Conservation (phyloP, 2,888 invertebrate species). For the Tipula unca region DNA sequence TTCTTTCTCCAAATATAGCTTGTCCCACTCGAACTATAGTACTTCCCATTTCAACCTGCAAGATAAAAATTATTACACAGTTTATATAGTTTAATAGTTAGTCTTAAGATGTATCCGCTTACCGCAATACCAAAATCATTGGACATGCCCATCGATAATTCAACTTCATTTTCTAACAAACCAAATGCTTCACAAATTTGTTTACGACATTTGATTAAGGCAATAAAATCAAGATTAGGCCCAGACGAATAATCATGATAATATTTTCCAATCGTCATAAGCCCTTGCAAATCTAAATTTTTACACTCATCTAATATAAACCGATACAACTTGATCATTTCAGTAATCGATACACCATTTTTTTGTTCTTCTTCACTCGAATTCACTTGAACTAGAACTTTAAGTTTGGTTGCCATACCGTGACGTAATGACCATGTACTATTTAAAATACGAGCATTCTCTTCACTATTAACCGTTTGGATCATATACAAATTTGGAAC, state of each 20-base stretch:
- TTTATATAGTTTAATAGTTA: not conserved
- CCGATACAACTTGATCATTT: conserved; percentile 57
- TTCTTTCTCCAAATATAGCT: not conserved
- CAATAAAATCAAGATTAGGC: conserved; percentile 83
- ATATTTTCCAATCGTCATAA: conserved; percentile 95
- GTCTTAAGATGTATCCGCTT: conserved; percentile 37
- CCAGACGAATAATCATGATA: conserved; percentile 64
- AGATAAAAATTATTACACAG: not conserved
- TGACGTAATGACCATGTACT: conserved; percentile 49
- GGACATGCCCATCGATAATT: conserved; percentile 99
- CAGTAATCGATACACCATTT: conserved; percentile 65
- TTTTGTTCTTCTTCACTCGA: conserved; percentile 91
- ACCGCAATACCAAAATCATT: conserved; percentile 93
- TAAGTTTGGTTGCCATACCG: conserved; percentile 45
- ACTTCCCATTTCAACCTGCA: not conserved
- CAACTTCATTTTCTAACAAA: conserved; percentile 52
- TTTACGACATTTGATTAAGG: conserved; percentile 60
- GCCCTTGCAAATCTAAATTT: conserved; percentile 67
- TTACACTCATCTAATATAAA: conserved; percentile 68
- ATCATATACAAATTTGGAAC: conserved; percentile 69
- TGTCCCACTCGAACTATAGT: not conserved
- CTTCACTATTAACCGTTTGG: conserved; percentile 82
- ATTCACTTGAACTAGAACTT: conserved; percentile 90
- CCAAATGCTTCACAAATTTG: conserved; percentile 59
- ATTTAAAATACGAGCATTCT: conserved; percentile 72